Percentiles rank a stretch among this genome's conserved stretches.
Conservation (phyloP, 2,113 vertebrate species). For the Smithornis capensis region DNA sequence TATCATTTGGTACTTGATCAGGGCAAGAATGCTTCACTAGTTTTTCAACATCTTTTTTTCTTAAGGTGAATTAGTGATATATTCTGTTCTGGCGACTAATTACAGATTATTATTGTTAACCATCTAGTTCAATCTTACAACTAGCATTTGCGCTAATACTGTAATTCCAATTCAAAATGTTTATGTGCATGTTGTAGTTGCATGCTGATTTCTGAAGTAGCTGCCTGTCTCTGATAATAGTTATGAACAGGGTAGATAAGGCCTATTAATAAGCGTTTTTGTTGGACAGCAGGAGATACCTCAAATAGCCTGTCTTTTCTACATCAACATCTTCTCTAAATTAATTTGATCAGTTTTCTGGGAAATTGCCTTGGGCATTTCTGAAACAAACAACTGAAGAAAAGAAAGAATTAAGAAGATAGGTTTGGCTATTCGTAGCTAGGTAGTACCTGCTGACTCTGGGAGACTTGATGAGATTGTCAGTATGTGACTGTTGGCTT, state of each 20-base stretch:
- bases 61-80: neutral
- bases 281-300: neutral
- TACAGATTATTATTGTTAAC: neutral
- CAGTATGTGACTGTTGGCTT: neutral
- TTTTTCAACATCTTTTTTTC: neutral
- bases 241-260: neutral
- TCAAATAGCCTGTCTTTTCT: neutral
- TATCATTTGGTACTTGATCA: neutral
- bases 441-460: neutral
- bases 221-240: neutral
- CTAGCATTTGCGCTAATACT: neutral
- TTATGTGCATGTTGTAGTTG: neutral
- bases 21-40: neutral
- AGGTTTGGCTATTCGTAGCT: neutral
- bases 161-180: neutral
- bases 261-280: neutral
- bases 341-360: neutral
- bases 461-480: neutral
- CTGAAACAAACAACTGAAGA: neutral
- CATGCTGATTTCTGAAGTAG: neutral
- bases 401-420: neutral
- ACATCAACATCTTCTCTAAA: neutral
- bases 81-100: neutral
- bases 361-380: neutral
- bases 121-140: neutral